phyloP scores from a whole-genome alignment of 2,113 vertebrate species.

The Hymenochirus boettgeri region DNA sequence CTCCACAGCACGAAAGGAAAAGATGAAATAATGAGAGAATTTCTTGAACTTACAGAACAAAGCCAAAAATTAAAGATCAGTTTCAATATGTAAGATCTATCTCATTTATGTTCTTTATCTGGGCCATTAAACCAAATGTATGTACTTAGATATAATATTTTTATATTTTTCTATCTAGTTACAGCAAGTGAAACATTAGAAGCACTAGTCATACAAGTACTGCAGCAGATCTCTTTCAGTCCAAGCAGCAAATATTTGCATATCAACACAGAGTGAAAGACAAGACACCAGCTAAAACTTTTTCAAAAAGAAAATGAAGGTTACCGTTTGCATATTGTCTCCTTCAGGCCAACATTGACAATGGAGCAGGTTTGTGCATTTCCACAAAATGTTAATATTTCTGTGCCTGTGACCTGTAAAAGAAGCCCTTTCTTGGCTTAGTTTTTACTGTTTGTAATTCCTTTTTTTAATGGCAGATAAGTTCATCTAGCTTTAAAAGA shows the following conservation, averaged over 20 bases:
- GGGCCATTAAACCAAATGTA: too few species aligned
- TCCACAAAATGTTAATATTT: too few species aligned
- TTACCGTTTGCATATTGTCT: constrained; percentile 59
- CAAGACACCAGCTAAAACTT: constrained; percentile 58
- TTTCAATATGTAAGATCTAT: constrained; percentile 93
- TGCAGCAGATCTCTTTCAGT: constrained; percentile 85
- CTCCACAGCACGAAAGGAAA: constrained; percentile 91
- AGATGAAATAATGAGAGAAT: constrained; percentile 91
- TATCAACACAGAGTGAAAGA: constrained; percentile 84
- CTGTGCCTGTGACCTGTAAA: too few species aligned
- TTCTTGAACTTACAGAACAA: constrained; percentile 87
- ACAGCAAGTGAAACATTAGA: constrained; percentile 88
- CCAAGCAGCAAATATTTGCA: constrained; percentile 78
- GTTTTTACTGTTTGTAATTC: too few species aligned
- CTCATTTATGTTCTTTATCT: too few species aligned
- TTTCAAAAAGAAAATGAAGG: constrained; percentile 68
- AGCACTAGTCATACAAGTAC: constrained; percentile 87
- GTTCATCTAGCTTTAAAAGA: too few species aligned
- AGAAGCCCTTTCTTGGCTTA: too few species aligned
- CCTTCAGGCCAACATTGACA: constrained; percentile 65
- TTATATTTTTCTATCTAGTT: constrained; percentile 67
- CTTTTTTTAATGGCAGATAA: too few species aligned
- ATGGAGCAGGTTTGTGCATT: constrained; percentile 67
- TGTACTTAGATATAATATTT: neutral
- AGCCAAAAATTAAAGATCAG: constrained; percentile 93